A percentile compares a stretch with the other conserved stretches of the same genome.
phyloP scores from a whole-genome alignment of 2,113 vertebrate genomes.

The Apteryx owenii region DNA sequence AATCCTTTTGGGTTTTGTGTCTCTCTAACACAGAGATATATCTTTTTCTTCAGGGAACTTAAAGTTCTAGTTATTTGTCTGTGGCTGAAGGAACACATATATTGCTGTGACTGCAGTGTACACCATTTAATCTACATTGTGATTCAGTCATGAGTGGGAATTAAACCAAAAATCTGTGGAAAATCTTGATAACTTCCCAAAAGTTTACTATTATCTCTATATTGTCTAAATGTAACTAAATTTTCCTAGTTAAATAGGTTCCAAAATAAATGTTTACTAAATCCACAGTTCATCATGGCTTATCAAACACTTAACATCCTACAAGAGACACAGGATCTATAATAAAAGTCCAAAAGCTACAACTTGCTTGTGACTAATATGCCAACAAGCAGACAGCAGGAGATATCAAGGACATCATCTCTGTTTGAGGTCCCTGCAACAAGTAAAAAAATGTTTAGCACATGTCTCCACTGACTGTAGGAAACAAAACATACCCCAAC shows the following conservation, averaged over 20 bases:
- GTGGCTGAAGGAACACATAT: background rate
- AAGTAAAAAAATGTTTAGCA: background rate
- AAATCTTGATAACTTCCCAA: background rate
- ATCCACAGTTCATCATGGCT: background rate
- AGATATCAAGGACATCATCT: background rate
- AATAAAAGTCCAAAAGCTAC: background rate
- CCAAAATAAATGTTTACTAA: background rate
- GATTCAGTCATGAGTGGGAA: background rate
- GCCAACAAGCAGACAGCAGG: background rate
- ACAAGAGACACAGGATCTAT: background rate
- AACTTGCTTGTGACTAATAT: background rate
- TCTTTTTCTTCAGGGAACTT: background rate
- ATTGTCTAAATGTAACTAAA: background rate
- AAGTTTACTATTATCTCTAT: background rate
- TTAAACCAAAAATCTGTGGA: background rate
- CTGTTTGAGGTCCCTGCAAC: background rate
- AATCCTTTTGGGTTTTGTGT: background rate
- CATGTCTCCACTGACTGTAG: accelerated
- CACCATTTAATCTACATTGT: background rate
- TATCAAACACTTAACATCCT: background rate
- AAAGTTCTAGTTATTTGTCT: background rate
- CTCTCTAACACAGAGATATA: background rate
- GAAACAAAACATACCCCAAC: background rate
- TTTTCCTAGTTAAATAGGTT: background rate
- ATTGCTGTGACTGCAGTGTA: background rate